A percentile compares a stretch with the other conserved stretches of the same genome.
Conservation (phyloP, 1,140 invertebrate genomes). For the Pantala flavescens region DNA sequence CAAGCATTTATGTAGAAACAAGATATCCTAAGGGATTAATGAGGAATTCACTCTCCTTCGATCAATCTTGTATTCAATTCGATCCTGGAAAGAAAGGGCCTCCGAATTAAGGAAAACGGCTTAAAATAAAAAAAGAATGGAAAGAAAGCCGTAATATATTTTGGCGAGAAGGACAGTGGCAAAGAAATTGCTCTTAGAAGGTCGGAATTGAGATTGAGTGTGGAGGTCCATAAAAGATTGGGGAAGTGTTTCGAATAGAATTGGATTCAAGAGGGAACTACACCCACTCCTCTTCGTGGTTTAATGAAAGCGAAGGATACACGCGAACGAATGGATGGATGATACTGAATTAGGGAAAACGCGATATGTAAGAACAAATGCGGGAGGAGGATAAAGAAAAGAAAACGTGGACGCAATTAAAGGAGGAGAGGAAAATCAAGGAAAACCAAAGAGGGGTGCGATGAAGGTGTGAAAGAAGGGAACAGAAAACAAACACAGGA, state of each 20-base stretch:
- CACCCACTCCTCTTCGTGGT: neutral
- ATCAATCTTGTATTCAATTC: too few relatives aligned
- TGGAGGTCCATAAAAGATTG: neutral
- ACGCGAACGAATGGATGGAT: too few relatives aligned
- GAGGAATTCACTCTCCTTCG: too few relatives aligned
- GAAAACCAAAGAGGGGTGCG: neutral
- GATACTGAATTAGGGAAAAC: too few relatives aligned
- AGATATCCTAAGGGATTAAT: too few relatives aligned
- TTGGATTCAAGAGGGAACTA: neutral
- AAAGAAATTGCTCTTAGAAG: conserved; percentile 7
- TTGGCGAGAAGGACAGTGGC: neutral
- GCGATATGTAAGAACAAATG: neutral
- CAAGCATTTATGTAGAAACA: too few relatives aligned
- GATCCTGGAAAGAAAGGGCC: neutral
- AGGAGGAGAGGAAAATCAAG: neutral
- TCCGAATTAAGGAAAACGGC: neutral
- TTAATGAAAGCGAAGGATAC: neutral
- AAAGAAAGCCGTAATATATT: conserved; percentile 11
- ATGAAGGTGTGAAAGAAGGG: neutral
- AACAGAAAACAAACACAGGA: neutral
- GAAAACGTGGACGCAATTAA: neutral
- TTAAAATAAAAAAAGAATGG: neutral
- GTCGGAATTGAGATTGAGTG: conserved; percentile 1
- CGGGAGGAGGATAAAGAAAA: neutral
- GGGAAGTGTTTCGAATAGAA: neutral